Conservation (phyloP, 2,113 vertebrate species). For the Lasiurus cinereus region DNA sequence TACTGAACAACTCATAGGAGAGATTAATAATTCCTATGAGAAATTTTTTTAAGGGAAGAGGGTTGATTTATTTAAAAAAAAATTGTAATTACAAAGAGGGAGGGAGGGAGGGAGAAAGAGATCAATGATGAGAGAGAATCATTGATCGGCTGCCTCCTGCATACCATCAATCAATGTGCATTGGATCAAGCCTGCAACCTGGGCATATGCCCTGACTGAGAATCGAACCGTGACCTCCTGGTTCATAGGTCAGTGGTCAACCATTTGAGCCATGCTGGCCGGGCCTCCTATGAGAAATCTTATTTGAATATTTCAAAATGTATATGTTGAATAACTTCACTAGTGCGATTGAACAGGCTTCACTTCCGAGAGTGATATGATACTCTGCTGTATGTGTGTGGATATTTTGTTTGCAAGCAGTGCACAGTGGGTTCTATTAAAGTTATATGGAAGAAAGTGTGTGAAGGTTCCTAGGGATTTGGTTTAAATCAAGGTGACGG, state of each 20-base stretch:
- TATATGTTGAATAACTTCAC: neutral
- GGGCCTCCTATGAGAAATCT: neutral
- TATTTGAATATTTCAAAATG: conserved; percentile 21
- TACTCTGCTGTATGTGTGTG: neutral
- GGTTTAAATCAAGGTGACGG: neutral
- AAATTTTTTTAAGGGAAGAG: neutral
- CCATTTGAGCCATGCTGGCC: no score
- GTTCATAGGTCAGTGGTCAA: no score
- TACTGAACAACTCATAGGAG: neutral
- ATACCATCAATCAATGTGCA: no score
- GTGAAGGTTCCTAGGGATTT: neutral
- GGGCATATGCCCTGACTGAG: no score
- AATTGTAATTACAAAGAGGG: no score
- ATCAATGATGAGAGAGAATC: no score
- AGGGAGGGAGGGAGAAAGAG: no score
- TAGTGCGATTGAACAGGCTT: neutral
- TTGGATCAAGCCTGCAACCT: no score
- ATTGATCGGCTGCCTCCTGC: no score
- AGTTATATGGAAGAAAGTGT: neutral
- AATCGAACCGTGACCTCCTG: no score
- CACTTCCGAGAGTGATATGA: neutral
- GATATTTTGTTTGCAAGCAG: neutral
- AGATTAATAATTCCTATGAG: neutral
- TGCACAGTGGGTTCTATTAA: neutral
- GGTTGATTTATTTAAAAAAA: no score